phyloP scores from a whole-genome alignment of 2,888 invertebrate genomes.

The Acanthopleura granulata region DNA sequence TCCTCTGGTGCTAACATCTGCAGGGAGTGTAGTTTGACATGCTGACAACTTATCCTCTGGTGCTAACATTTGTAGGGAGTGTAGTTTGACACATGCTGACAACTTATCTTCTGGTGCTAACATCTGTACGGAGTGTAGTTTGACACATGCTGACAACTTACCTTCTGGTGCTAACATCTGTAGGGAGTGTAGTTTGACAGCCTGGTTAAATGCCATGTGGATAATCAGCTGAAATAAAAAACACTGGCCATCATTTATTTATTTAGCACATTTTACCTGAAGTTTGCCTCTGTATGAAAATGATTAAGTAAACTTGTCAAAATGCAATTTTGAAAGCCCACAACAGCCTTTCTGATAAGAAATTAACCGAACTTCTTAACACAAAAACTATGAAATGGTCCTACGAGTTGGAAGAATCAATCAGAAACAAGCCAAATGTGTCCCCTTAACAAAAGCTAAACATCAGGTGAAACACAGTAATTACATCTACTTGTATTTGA shows the following conservation, averaged over 20 bases:
- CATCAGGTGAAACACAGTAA: no score
- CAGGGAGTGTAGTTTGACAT: constrained; percentile 94
- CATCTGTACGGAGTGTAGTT: constrained; percentile 88
- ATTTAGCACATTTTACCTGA: no score
- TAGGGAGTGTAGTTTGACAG: constrained; percentile 95
- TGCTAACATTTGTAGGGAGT: constrained; percentile 79
- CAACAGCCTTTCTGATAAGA: constrained; percentile 6
- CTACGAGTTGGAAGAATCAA: no score
- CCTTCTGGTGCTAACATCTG: constrained; percentile 62
- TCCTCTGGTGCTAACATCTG: constrained; percentile 61
- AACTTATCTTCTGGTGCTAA: constrained; percentile 57
- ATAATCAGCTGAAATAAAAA: constrained; percentile 81
- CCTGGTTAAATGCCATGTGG: constrained; percentile 86
- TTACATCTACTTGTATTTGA: no score
- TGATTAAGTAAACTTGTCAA: no score
- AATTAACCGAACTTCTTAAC: neutral
- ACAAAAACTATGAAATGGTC: no score
- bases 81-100: constrained; percentile 84
- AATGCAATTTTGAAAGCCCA: no score
- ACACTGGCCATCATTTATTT: no score
- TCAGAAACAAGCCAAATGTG: no score
- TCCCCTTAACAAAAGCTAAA: no score
- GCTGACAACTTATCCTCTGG: constrained; percentile 47
- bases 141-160: constrained; percentile 75
- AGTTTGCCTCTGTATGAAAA: no score